These are phyloP conservation scores for Pseudochirops corinnae DNA, from an alignment of 2,797 vertebrate species.

Conservation along the genomic window DNA sequence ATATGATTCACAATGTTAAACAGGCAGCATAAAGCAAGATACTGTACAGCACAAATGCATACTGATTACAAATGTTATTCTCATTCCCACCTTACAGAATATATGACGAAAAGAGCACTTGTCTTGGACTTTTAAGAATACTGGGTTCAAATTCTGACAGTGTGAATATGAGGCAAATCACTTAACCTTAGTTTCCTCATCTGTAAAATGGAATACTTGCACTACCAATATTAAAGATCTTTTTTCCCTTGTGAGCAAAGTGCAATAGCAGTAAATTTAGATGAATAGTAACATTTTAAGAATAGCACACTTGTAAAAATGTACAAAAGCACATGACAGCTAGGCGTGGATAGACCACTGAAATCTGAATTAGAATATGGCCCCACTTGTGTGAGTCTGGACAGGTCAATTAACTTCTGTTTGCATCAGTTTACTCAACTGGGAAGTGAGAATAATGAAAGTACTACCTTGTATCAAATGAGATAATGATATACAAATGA, in stretches of 20 bases:
- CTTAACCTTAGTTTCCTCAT: neutral
- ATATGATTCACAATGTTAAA: neutral
- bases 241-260: neutral
- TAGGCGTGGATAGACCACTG: neutral
- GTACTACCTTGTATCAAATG: neutral
- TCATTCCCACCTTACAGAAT: neutral
- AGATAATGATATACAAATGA: neutral
- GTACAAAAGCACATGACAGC: neutral
- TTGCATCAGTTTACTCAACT: neutral
- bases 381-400: neutral
- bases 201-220: neutral
- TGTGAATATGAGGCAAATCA: neutral
- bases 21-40: neutral
- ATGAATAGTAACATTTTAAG: neutral
- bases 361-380: neutral
- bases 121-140: neutral
- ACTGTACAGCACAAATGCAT: neutral
- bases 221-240: neutral
- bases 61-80: neutral
- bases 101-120: neutral
- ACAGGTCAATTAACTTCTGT: neutral
- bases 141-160: neutral
- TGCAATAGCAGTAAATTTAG: neutral
- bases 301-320: neutral
- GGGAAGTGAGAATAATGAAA: neutral